phyloP scores from a whole-genome alignment of 2,888 invertebrate genomes.

The Prosopocoilus inquinatus region DNA sequence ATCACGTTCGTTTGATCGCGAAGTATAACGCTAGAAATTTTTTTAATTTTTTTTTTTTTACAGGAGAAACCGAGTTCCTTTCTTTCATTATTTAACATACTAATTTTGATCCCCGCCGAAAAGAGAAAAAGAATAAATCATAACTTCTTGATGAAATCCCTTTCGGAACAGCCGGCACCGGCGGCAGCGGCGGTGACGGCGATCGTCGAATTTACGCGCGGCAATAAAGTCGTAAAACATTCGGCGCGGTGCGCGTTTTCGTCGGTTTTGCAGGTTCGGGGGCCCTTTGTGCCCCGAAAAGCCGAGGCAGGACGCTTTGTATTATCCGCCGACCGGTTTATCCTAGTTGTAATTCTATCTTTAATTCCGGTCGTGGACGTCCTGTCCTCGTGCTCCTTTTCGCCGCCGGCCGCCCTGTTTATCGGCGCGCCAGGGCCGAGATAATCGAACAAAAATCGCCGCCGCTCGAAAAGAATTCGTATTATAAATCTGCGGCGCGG shows the following conservation, averaged over 20 bases:
- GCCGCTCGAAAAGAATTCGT: slow-evolving; percentile 2
- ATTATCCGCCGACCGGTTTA: slow-evolving; percentile 33
- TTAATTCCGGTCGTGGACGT: slow-evolving; percentile 29
- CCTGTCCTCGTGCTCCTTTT: slow-evolving; percentile 24
- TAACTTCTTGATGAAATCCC: too few species aligned
- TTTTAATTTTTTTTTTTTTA: too few species aligned
- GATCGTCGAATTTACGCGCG: slow-evolving; percentile 13
- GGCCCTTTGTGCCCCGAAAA: slow-evolving; percentile 30
- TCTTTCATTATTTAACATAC: too few species aligned
- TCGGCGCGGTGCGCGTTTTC: slow-evolving; percentile 4
- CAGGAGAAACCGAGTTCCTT: too few species aligned
- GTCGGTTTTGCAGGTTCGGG: background rate
- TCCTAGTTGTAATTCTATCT: slow-evolving; percentile 34
- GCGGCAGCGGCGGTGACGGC: background rate
- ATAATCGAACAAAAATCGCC: slow-evolving; percentile 13
- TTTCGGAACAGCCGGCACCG: background rate
- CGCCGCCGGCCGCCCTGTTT: too few species aligned
- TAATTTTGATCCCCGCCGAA: too few species aligned
- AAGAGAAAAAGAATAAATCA: too few species aligned
- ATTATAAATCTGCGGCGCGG: slow-evolving; percentile 5
- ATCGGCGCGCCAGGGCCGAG: slow-evolving; percentile 9
- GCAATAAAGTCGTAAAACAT: slow-evolving; percentile 22
- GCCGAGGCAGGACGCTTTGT: slow-evolving; percentile 31
- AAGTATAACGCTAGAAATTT: too few species aligned
- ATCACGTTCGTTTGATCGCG: too few species aligned